These are phyloP conservation scores for Erpobdella octoculata DNA, from an alignment of 2,888 invertebrate genomes.

Conservation along the genomic window DNA sequence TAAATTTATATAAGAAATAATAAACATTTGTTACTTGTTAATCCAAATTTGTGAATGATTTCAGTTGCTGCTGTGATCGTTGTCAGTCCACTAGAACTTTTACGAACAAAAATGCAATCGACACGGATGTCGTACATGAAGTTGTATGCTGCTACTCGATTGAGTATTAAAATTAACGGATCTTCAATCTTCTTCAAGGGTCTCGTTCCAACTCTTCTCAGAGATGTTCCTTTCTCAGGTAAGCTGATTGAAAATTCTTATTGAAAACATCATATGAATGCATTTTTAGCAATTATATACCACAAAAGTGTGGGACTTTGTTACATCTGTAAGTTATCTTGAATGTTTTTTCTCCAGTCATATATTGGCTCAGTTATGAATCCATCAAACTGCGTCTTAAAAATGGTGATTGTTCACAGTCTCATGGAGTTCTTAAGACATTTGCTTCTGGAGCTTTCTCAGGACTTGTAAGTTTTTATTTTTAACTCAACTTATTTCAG, in stretches of 20 bases:
- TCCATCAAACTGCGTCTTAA: constrained; percentile 44
- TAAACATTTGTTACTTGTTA: not conserved
- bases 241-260: constrained; percentile 30
- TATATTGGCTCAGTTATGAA: constrained; percentile 79
- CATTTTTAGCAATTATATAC: too few relatives aligned
- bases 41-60: not conserved
- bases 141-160: constrained; percentile 39
- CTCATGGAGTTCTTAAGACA: constrained; percentile 44
- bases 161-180: constrained; percentile 57
- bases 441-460: constrained; percentile 61
- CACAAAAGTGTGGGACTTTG: too few relatives aligned
- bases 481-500: not conserved
- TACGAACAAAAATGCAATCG: constrained; percentile 97
- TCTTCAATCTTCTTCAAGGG: constrained; percentile 77
- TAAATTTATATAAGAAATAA: not conserved
- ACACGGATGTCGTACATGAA: constrained; percentile 63
- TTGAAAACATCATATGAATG: not conserved
- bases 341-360: constrained; percentile 56
- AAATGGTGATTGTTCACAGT: not conserved
- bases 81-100: constrained; percentile 87
- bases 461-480: constrained; percentile 63
- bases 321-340: not conserved
- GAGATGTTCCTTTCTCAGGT: constrained; percentile 91
- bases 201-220: constrained; percentile 72
- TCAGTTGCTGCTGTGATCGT: constrained; percentile 46